Percentiles rank a stretch among this genome's conserved stretches.
phyloP scores from a whole-genome alignment of 2,797 vertebrate species.

The Melanotaenia pygmaea region DNA sequence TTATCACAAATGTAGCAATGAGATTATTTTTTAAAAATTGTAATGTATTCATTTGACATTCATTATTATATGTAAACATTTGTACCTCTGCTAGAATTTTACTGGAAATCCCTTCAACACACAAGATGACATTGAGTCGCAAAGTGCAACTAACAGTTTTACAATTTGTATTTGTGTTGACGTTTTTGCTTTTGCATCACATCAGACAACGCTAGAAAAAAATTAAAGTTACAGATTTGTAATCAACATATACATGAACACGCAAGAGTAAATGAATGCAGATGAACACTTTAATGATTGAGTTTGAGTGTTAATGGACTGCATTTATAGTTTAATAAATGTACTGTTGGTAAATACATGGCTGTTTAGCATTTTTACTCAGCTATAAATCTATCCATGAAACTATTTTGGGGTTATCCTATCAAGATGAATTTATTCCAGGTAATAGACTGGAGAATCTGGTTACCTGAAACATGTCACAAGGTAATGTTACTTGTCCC shows the following conservation, averaged over 20 bases:
- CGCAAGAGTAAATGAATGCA: neutral
- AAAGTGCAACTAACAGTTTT: no score
- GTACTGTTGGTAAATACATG: no score
- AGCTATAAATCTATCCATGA: no score
- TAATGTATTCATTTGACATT: neutral
- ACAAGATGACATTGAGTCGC: no score
- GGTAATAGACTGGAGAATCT: neutral
- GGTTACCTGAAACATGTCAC: neutral
- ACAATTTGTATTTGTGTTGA: neutral
- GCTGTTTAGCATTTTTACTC: neutral
- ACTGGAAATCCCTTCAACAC: no score
- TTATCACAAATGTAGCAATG: slow-evolving; percentile 7
- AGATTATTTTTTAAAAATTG: neutral
- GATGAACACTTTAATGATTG: no score
- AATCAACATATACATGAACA: neutral
- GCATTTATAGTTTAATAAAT: no score
- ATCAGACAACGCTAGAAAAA: neutral
- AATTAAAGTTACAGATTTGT: no score
- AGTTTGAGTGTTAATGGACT: no score
- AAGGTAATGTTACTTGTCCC: neutral
- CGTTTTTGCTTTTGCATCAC: neutral
- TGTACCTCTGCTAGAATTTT: no score
- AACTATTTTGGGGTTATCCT: neutral
- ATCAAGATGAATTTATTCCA: neutral
- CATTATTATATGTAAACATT: no score